Conservation (phyloP, 2,888 invertebrate species). For the Leptarthrus brevirostris region DNA sequence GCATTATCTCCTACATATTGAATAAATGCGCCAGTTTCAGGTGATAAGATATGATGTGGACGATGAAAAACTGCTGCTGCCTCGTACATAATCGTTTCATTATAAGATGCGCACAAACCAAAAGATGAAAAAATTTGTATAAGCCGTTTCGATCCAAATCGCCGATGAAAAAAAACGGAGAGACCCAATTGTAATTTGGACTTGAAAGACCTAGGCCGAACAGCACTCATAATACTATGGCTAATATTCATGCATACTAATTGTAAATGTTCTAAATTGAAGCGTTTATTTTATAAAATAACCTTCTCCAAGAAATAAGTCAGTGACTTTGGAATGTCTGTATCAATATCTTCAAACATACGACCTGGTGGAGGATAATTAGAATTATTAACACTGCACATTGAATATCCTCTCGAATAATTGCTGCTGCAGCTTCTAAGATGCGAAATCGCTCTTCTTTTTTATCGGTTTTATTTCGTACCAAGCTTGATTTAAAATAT, state of each 20-base stretch:
- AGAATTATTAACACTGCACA: no score
- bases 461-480: constrained; percentile 17
- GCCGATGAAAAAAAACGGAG: constrained; percentile 6
- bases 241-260: constrained; percentile 1
- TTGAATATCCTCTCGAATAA: constrained; percentile 52
- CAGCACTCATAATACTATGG: not conserved
- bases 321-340: constrained; percentile 40
- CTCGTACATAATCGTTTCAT: constrained; percentile 56
- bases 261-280: not conserved
- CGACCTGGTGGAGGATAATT: constrained; percentile 3
- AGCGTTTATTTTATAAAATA: no score
- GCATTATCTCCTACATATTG: no score
- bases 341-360: constrained; percentile 49
- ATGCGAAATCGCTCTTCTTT: constrained; percentile 44
- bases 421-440: constrained; percentile 47
- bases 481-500: not conserved
- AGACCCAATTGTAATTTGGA: not conserved
- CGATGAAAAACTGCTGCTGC: constrained; percentile 51
- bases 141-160: constrained; percentile 23
- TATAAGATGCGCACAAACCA: constrained; percentile 57
- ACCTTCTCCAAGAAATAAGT: no score
- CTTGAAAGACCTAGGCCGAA: constrained; percentile 3
- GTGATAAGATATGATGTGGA: no score
- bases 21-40: no score
- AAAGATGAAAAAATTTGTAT: constrained; percentile 49